Conservation (phyloP, 2,888 invertebrate genomes). For the Gymnoscelis rufifasciata region DNA sequence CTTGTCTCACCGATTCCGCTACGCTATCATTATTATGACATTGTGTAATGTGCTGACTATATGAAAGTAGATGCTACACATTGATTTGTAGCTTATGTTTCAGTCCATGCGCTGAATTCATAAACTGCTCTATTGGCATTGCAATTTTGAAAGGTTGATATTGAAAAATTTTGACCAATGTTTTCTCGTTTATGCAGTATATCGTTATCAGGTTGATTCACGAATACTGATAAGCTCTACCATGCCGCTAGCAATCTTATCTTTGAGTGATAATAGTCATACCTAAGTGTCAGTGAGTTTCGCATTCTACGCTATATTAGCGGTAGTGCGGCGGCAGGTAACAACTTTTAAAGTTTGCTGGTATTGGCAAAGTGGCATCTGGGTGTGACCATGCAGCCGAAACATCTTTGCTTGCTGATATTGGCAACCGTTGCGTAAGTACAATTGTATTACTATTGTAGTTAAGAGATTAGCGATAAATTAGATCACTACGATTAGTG, state of each 20-base stretch:
- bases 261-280: slow-evolving; percentile 75
- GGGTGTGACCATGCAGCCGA: slow-evolving; percentile 57
- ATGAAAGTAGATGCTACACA: background rate
- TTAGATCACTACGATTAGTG: background rate
- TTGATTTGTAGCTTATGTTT: background rate
- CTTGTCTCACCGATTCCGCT: background rate
- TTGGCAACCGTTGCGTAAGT: slow-evolving; percentile 63
- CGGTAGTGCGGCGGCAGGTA: slow-evolving; percentile 59
- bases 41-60: background rate
- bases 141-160: slow-evolving; percentile 20
- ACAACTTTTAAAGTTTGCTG: slow-evolving; percentile 52
- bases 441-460: slow-evolving; percentile 25
- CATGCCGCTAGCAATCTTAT: slow-evolving; percentile 73
- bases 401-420: slow-evolving; percentile 49
- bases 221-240: slow-evolving; percentile 73
- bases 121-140: background rate
- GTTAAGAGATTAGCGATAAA: background rate
- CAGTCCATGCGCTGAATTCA: too few relatives aligned
- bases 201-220: slow-evolving; percentile 70
- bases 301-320: slow-evolving; percentile 60
- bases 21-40: background rate
- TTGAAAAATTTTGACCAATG: slow-evolving; percentile 51
- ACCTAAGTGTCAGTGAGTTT: slow-evolving; percentile 73
- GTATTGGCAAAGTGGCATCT: slow-evolving; percentile 42
- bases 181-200: slow-evolving; percentile 58